Evolutionary conservation across 2,888 invertebrate genomes (phyloP).

Genomic region (Ichneumoninae sp.): DNA sequence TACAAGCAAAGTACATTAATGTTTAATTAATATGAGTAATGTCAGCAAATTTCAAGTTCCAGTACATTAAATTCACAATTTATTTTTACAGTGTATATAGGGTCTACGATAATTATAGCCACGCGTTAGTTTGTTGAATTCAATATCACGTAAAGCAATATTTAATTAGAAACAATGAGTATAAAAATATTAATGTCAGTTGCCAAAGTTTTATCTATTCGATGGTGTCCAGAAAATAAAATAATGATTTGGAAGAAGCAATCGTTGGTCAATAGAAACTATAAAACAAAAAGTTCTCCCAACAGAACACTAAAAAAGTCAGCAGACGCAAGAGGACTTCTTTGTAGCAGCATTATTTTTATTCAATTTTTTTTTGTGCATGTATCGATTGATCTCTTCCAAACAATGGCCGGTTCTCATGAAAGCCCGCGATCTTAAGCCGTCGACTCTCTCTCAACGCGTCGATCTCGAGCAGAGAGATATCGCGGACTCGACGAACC

Average conservation of each 20-base stretch:
- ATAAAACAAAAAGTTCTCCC: not conserved
- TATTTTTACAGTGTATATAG: too few relatives aligned
- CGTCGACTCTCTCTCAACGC: slow-evolving; percentile 2
- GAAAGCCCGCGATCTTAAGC: slow-evolving; percentile 6
- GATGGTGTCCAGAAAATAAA: not conserved
- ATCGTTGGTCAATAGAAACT: not conserved
- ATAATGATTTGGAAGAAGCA: not conserved
- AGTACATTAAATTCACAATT: too few relatives aligned
- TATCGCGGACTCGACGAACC: slow-evolving; percentile 10
- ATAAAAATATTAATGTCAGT: too few relatives aligned
- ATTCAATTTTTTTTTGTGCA: not conserved
- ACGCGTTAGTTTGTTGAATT: too few relatives aligned
- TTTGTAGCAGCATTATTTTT: not conserved
- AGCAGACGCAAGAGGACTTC: not conserved
- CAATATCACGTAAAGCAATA: too few relatives aligned
- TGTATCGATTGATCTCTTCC: not conserved
- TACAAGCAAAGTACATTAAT: too few relatives aligned
- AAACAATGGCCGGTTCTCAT: not conserved
- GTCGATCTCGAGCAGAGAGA: not conserved
- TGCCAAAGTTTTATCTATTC: too few relatives aligned
- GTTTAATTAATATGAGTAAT: too few relatives aligned
- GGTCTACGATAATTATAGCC: too few relatives aligned
- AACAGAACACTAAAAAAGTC: not conserved
- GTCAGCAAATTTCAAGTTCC: too few relatives aligned
- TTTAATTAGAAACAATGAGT: too few relatives aligned